Percentiles rank a stretch among this genome's conserved stretches.
These are phyloP conservation scores for Charaxes varanes DNA, from an alignment of 1,140 invertebrate species.

Conservation along the genomic window DNA sequence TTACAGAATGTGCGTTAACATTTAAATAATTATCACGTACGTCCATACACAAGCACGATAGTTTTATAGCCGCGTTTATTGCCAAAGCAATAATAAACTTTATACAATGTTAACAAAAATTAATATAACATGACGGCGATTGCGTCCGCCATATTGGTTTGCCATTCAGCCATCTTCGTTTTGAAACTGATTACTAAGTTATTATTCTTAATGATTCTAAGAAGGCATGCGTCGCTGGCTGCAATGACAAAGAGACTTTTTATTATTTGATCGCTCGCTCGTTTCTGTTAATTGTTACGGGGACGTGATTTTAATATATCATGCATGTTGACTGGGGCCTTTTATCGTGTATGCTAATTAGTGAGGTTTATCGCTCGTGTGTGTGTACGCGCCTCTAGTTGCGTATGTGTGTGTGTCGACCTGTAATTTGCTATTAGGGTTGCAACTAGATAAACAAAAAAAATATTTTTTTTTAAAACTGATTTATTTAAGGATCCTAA, in stretches of 20 bases:
- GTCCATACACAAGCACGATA: conserved; percentile 8
- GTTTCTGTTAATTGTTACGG: conserved; percentile 65
- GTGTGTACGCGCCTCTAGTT: conserved; percentile 12
- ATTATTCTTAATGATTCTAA: conserved; percentile 53
- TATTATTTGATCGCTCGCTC: conserved; percentile 67
- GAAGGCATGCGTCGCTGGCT: conserved; percentile 46
- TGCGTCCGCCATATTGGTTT: conserved; percentile 34
- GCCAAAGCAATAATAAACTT: conserved; percentile 17
- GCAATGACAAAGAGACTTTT: conserved; percentile 67
- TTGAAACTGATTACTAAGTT: conserved; percentile 26
- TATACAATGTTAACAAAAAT: conserved; percentile 14
- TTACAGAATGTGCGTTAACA: too few species aligned
- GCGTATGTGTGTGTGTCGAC: conserved; percentile 4
- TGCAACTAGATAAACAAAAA: too few species aligned
- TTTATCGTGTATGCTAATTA: conserved; percentile 67
- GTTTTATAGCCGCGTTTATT: conserved; percentile 15
- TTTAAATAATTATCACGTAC: background rate
- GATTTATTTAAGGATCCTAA: too few species aligned
- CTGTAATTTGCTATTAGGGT: too few species aligned
- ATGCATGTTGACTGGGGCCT: conserved; percentile 55
- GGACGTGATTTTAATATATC: conserved; percentile 71
- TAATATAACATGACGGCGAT: conserved; percentile 7
- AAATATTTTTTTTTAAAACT: too few species aligned
- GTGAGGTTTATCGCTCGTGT: conserved; percentile 26
- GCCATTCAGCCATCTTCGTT: conserved; percentile 31